These are phyloP conservation scores for Falco rusticolus DNA, from an alignment of 2,797 vertebrate genomes.

Conservation along the genomic window DNA sequence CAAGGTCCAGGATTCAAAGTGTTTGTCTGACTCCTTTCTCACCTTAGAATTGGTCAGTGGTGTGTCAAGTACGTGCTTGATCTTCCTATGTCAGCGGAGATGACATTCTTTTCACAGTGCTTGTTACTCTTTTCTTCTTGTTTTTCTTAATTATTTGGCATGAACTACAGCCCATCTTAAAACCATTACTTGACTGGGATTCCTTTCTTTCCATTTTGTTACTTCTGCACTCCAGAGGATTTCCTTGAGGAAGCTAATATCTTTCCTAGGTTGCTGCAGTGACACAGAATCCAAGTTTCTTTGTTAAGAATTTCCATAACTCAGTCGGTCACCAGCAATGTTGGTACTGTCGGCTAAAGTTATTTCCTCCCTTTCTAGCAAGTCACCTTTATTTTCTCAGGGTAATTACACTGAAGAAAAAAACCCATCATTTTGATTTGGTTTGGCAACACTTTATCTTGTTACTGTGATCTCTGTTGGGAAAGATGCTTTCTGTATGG, in stretches of 20 bases:
- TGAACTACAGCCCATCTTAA: conserved; percentile 42
- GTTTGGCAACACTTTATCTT: neutral
- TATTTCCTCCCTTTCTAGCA: neutral
- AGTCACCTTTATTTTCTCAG: neutral
- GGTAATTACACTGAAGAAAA: neutral
- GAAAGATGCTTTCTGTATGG: neutral
- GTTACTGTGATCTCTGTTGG: rapidly evolving
- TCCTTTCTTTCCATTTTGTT: conserved; percentile 52
- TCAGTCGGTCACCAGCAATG: neutral
- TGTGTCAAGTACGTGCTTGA: neutral
- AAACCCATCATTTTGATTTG: neutral
- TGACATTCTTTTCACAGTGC: neutral
- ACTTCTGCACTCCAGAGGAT: conserved; percentile 36
- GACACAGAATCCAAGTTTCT: conserved; percentile 33
- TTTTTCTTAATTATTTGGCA: conserved; percentile 54
- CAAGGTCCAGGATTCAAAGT: neutral
- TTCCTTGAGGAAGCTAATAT: conserved; percentile 52
- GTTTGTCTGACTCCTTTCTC: neutral
- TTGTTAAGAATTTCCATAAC: conserved; percentile 58
- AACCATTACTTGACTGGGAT: conserved; percentile 53
- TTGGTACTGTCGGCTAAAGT: neutral
- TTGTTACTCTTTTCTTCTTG: conserved; percentile 48
- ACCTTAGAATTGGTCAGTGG: neutral
- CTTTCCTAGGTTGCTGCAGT: conserved; percentile 47
- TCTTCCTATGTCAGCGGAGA: neutral